A percentile compares a stretch with the other conserved stretches of the same genome.
These are phyloP conservation scores for Drosophila dunni DNA, from an alignment of 1,140 invertebrate genomes.

Conservation along the genomic window DNA sequence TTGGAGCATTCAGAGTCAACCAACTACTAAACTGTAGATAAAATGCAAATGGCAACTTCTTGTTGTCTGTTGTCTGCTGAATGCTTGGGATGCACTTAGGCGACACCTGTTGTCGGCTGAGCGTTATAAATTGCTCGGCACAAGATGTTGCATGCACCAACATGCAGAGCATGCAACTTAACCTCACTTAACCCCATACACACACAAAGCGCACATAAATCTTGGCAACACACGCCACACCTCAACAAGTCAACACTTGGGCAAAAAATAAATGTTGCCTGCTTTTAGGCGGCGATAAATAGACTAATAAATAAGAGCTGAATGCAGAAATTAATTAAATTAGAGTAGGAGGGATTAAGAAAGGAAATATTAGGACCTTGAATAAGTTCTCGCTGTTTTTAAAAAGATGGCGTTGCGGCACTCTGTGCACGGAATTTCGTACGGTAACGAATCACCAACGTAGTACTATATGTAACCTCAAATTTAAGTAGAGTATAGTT, in stretches of 20 bases:
- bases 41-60: constrained; percentile 25
- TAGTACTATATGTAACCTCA: too few species aligned
- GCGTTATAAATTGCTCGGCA: constrained; percentile 24
- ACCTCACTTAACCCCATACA: constrained; percentile 24
- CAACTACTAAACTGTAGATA: constrained; percentile 6
- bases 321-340: too few species aligned
- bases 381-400: too few species aligned
- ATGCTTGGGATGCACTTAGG: constrained; percentile 11
- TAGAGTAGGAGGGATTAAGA: too few species aligned
- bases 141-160: constrained; percentile 29
- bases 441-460: too few species aligned
- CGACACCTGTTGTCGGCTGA: constrained; percentile 40
- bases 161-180: constrained; percentile 13
- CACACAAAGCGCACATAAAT: constrained; percentile 25
- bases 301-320: not conserved
- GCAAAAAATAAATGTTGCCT: constrained; percentile 16
- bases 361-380: too few species aligned
- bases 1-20: not conserved
- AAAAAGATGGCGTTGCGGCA: too few species aligned
- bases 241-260: not conserved
- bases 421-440: too few species aligned
- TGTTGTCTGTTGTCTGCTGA: not conserved
- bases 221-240: constrained; percentile 7
- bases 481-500: too few species aligned
- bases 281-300: constrained; percentile 28